Conservation (phyloP, 2,113 vertebrate genomes). For the Albula glossodonta region DNA sequence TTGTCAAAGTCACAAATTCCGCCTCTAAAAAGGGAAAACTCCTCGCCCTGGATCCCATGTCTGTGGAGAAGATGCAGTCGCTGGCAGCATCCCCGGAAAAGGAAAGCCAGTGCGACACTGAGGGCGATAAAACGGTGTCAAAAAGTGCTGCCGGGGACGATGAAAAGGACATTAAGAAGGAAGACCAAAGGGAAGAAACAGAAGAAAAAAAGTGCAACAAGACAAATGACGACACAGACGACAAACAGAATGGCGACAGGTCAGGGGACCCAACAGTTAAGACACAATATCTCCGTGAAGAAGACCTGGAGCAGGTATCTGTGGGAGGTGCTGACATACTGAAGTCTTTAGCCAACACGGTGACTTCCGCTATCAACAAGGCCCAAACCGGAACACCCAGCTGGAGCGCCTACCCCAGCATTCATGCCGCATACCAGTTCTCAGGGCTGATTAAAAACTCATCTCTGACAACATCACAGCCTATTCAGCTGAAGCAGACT, state of each 20-base stretch:
- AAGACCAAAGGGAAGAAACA: conserved; percentile 59
- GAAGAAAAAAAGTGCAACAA: conserved; percentile 67
- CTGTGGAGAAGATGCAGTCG: conserved; percentile 92
- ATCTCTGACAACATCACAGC: conserved; percentile 76
- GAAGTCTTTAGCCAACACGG: conserved; percentile 97
- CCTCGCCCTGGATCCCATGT: conserved; percentile 87
- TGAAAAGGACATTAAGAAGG: conserved; percentile 75
- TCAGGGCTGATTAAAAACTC: conserved; percentile 84
- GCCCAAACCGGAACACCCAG: conserved; percentile 76
- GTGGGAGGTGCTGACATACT: conserved; percentile 93
- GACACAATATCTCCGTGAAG: conserved; percentile 93
- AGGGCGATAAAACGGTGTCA: conserved; percentile 71
- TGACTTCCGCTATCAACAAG: conserved; percentile 76
- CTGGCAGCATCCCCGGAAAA: conserved; percentile 75
- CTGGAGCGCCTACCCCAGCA: conserved; percentile 97
- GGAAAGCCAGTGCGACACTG: conserved; percentile 69
- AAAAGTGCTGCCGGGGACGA: conserved; percentile 69
- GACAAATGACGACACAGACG: conserved; percentile 73
- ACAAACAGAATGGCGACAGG: conserved; percentile 84
- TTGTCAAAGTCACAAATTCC: conserved; percentile 95
- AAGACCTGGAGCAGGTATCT: conserved; percentile 90
- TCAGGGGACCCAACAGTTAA: conserved; percentile 80
- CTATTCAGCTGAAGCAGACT: conserved; percentile 84
- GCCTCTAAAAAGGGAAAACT: conserved; percentile 98
- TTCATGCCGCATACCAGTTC: conserved; percentile 96